Percentiles rank a stretch among this genome's conserved stretches.
Evolutionary conservation across 1,140 invertebrate genomes (phyloP).

Genomic region (Caerostris extrusa): DNA sequence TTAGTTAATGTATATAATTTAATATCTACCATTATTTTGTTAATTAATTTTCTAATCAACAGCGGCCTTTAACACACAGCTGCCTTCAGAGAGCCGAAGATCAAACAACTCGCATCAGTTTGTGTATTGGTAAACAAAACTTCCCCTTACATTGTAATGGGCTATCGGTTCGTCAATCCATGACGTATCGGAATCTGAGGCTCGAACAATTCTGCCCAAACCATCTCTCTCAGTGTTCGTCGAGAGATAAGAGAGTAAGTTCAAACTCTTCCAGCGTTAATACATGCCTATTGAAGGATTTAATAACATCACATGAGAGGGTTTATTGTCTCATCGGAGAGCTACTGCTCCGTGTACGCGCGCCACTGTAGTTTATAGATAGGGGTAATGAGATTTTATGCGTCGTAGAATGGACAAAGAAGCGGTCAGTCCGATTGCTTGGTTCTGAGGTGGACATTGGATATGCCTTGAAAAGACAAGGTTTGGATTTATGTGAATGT

Average conservation of each 20-base stretch:
- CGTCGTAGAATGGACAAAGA: slow-evolving; percentile 53
- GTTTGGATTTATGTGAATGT: slow-evolving; percentile 57
- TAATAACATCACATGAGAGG: slow-evolving; percentile 72
- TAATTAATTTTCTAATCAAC: no score
- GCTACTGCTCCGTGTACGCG: background rate
- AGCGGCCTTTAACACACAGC: no score
- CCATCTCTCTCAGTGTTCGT: slow-evolving; percentile 56
- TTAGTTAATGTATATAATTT: no score
- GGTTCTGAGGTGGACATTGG: slow-evolving; percentile 11
- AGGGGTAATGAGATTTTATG: slow-evolving; percentile 69
- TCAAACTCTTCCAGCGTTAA: slow-evolving; percentile 24
- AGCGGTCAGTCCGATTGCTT: slow-evolving; percentile 51
- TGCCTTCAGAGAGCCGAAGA: background rate
- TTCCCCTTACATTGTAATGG: slow-evolving; percentile 13
- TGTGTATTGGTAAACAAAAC: slow-evolving; percentile 25
- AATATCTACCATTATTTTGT: no score
- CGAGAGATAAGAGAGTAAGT: slow-evolving; percentile 52
- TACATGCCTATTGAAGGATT: slow-evolving; percentile 70
- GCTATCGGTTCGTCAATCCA: background rate
- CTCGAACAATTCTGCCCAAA: slow-evolving; percentile 47
- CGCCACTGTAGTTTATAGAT: slow-evolving; percentile 66
- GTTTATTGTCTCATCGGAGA: slow-evolving; percentile 63
- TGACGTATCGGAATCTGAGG: slow-evolving; percentile 19
- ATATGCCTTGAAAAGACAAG: slow-evolving; percentile 4
- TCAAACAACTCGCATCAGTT: background rate